Percentiles rank a stretch among this genome's conserved stretches.
Conservation (phyloP, 1,140 invertebrate genomes). For the Anastrepha ludens region DNA sequence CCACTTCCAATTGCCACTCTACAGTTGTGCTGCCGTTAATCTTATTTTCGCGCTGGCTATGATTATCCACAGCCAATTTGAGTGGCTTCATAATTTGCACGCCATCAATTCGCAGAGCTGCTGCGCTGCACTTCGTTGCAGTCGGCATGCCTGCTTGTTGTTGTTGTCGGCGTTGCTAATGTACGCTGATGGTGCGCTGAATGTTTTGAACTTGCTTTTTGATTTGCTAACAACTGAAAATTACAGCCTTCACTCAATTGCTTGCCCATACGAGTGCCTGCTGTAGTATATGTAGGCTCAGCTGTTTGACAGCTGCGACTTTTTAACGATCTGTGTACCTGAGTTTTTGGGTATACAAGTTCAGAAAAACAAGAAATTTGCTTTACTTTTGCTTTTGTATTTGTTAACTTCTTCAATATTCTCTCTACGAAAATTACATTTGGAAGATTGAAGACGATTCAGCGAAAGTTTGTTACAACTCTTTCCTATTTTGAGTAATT, state of each 20-base stretch:
- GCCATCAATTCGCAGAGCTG: neutral
- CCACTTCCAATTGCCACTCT: neutral
- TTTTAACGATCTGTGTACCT: neutral
- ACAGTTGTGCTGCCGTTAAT: neutral
- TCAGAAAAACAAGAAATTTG: neutral
- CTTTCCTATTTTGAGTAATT: too few species aligned
- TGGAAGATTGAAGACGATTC: too few species aligned
- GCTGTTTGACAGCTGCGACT: neutral
- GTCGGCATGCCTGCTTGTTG: neutral
- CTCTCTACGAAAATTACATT: too few species aligned
- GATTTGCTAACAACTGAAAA: neutral
- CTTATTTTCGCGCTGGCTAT: neutral
- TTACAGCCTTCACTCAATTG: neutral
- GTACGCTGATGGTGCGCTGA: neutral
- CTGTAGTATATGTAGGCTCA: neutral
- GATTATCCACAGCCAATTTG: neutral
- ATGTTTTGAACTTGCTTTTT: neutral
- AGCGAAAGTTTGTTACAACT: too few species aligned
- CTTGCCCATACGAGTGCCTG: neutral
- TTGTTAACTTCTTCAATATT: too few species aligned
- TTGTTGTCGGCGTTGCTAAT: neutral
- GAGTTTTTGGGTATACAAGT: neutral
- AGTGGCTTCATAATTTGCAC: constrained; percentile 16
- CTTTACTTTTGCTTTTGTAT: too few species aligned
- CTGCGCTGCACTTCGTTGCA: neutral